Evolutionary conservation across 2,113 vertebrate species (phyloP).

Genomic region (Isichthys henryi): DNA sequence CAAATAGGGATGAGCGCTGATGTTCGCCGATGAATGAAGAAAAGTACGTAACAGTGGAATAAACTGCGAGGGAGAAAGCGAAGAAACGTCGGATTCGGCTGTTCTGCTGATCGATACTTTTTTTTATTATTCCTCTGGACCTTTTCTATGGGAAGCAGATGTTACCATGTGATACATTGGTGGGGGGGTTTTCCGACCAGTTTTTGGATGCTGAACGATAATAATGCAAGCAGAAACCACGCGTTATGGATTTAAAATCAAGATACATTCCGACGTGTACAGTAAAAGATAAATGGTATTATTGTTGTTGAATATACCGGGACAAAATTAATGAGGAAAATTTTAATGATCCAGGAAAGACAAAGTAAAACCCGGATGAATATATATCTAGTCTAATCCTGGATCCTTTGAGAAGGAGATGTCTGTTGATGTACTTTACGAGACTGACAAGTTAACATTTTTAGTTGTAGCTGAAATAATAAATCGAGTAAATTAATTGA

Average conservation of each 20-base stretch:
- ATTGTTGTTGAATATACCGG: background rate
- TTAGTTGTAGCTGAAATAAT: background rate
- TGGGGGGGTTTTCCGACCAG: constrained; percentile 34
- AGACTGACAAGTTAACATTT: constrained; percentile 8
- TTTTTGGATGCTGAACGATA: constrained; percentile 38
- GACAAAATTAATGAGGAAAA: background rate
- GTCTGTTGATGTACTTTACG: background rate
- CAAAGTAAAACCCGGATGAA: background rate
- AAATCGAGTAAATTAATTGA: background rate
- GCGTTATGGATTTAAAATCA: constrained; percentile 26
- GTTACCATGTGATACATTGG: constrained; percentile 48
- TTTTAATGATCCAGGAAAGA: background rate
- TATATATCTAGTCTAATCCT: background rate
- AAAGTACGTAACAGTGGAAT: constrained; percentile 5
- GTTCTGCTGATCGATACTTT: background rate
- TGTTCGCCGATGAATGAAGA: constrained; percentile 12
- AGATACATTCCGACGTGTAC: background rate
- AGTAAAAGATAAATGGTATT: background rate
- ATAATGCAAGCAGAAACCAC: constrained; percentile 45
- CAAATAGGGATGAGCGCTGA: background rate
- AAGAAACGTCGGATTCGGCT: background rate
- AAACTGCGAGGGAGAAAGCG: constrained; percentile 2
- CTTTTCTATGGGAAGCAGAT: constrained; percentile 30
- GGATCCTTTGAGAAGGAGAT: background rate
- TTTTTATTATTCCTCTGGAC: background rate